phyloP scores from a whole-genome alignment of 2,113 vertebrate genomes.

The Agapornis roseicollis region DNA sequence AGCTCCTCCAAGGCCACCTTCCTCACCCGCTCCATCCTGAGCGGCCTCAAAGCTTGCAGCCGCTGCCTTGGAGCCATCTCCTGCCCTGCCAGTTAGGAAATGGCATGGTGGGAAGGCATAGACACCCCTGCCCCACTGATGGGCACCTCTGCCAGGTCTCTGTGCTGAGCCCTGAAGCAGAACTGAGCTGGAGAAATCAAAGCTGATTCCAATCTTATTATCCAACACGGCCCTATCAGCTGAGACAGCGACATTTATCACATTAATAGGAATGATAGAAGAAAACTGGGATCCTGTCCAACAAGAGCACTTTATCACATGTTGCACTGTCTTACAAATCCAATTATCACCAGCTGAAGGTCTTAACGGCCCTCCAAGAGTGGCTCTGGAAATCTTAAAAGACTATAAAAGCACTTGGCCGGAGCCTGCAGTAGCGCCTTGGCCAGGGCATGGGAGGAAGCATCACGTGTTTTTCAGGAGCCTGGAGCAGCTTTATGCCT shows the following conservation, averaged over 20 bases:
- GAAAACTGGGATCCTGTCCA: constrained; percentile 79
- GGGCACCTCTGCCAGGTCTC: neutral
- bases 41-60: neutral
- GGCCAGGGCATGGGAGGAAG: neutral
- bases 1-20: constrained; percentile 11
- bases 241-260: constrained; percentile 81
- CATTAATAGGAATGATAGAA: constrained; percentile 80
- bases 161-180: neutral
- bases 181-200: constrained; percentile 67
- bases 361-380: constrained; percentile 73
- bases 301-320: constrained; percentile 76
- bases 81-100: neutral
- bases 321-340: constrained; percentile 81
- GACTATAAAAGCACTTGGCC: constrained; percentile 44
- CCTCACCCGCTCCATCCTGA: neutral
- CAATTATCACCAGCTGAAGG: constrained; percentile 79
- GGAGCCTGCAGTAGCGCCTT: neutral
- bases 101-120: neutral
- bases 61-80: neutral
- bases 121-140: neutral
- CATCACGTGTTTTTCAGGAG: neutral
- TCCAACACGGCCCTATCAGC: constrained; percentile 76
- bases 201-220: constrained; percentile 79
- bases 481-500: neutral
- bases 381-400: constrained; percentile 72